phyloP scores from a whole-genome alignment of 2,113 vertebrate species.

The Acanthochromis polyacanthus region DNA sequence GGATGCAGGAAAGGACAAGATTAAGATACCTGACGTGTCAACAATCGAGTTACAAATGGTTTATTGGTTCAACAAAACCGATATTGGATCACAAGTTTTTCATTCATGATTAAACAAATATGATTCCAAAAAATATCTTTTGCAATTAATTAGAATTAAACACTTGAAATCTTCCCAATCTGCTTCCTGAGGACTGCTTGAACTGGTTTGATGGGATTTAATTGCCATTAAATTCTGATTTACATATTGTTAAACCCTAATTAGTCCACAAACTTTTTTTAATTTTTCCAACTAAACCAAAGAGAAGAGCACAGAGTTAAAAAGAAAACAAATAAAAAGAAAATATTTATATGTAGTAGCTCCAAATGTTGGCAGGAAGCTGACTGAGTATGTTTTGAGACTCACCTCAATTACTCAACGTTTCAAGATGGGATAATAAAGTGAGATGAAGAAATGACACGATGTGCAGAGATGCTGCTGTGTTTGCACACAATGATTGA shows the following conservation, averaged over 20 bases:
- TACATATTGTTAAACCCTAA: not conserved
- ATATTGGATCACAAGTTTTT: not conserved
- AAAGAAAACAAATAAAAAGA: not conserved
- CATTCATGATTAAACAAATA: not conserved
- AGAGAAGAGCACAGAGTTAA: not conserved
- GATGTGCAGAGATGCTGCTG: not conserved
- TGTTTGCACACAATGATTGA: slow-evolving; percentile 17
- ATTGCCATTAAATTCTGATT: not conserved
- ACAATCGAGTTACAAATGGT: no score
- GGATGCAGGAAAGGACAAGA: no score
- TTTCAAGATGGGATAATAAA: not conserved
- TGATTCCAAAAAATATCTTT: not conserved
- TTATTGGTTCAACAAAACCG: not conserved
- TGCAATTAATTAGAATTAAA: not conserved
- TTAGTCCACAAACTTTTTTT: not conserved
- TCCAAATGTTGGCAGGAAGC: not conserved
- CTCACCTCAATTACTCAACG: not conserved
- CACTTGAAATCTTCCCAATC: not conserved
- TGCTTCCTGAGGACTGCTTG: no score
- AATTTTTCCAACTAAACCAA: not conserved
- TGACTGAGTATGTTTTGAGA: no score
- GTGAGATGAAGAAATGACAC: not conserved
- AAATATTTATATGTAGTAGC: not conserved
- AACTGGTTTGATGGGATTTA: not conserved
- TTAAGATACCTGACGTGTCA: no score